Evolutionary conservation across 2,888 invertebrate genomes (phyloP), one percentile per base, ranked within the genome.

Genomic region (Lysandra coridon): DNA sequence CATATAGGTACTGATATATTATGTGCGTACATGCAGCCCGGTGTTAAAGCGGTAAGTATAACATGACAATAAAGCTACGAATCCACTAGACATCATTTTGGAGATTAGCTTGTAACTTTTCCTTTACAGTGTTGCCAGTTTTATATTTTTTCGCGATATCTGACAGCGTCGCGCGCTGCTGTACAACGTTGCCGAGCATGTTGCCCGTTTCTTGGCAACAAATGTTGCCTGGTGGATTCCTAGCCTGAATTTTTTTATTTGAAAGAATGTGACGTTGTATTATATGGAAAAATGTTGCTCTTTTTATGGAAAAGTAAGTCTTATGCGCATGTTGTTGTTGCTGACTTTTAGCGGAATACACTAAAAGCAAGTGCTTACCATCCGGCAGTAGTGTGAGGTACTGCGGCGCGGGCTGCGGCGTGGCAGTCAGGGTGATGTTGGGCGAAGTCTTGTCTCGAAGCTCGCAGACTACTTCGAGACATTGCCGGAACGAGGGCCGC

Each of bases 401-500:
- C 82, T 92, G 90, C 49, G 91, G 91, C 81, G 88, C 86, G 17
- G 91, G 90, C 81, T 88, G 86, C 33, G 91, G 85, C 69, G 89
- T 86, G 79, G 91, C 91, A 7, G 91, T 86, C 37, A 92, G 89
- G 60, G 89, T 85, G 81, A 88, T 87, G 85, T 87, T 86, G 57
- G 92, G 90, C 53, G 93, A 86, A 0, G 93, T 90, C 80, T 86
- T 86, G 86, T 92, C 92, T 4, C 93, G 88, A 80, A 93, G 86
- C 74, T 89, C 85, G 77, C 85, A 87, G 82, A 97, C 92, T 76
- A 96, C 93, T 83, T 96, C 96, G 73, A 98, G 94, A 87, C 98
- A 98, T 84, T 96, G 96, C 82, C 97, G 96, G 90, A 99, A 99
- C 78, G 97, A 97, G 1, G 99, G 99, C 80, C 99, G 95, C 82